Conservation (phyloP, 2,888 invertebrate species). For the Pristionchus exspectatus region DNA sequence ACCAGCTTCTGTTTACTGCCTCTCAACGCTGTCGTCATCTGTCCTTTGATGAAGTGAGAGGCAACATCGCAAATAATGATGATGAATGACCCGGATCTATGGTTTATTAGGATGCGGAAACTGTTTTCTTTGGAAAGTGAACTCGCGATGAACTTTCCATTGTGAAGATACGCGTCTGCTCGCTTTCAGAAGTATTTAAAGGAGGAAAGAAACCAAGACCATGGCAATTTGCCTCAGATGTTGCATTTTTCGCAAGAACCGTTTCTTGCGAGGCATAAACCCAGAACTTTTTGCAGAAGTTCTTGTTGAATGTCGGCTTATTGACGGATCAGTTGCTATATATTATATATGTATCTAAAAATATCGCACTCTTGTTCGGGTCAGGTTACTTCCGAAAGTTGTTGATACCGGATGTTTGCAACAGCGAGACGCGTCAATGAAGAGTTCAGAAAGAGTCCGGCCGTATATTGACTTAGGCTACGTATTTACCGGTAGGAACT, state of each 20-base stretch:
- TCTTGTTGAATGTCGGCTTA: too few relatives aligned
- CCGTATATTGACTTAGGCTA: neutral
- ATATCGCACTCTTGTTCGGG: too few relatives aligned
- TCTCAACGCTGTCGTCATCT: neutral
- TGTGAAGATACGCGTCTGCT: neutral
- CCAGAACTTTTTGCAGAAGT: too few relatives aligned
- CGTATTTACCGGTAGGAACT: neutral
- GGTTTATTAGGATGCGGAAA: neutral
- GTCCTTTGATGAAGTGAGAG: neutral
- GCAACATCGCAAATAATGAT: neutral
- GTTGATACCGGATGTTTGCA: neutral
- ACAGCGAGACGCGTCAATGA: neutral
- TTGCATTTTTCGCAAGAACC: too few relatives aligned
- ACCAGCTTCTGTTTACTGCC: neutral
- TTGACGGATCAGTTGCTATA: too few relatives aligned
- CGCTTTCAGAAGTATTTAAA: neutral
- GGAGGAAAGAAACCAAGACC: neutral
- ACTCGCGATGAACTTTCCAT: neutral
- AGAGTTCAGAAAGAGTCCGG: neutral
- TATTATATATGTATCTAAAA: neutral
- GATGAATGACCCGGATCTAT: neutral
- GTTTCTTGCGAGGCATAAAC: too few relatives aligned
- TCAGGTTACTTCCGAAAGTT: neutral
- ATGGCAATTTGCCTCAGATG: neutral
- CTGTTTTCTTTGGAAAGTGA: neutral